A percentile compares a stretch with the other conserved stretches of the same genome.
These are phyloP conservation scores for Polietes domitor DNA, from an alignment of 2,888 invertebrate species.

Conservation along the genomic window DNA sequence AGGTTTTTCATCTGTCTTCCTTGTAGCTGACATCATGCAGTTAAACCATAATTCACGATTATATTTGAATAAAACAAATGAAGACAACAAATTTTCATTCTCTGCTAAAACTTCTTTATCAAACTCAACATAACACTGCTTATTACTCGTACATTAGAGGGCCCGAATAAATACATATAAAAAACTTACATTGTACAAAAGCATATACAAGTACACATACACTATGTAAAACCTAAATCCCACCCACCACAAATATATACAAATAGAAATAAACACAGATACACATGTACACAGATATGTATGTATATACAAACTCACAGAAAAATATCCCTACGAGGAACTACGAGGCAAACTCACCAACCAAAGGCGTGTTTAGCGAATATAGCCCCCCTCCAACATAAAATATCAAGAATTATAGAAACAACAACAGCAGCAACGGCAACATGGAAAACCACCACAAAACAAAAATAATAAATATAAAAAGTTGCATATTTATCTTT, in stretches of 20 bases:
- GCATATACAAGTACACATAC: neutral
- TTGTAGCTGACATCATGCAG: too few species aligned
- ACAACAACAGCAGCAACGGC: conserved; percentile 22
- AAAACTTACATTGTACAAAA: neutral
- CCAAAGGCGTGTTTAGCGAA: conserved; percentile 59
- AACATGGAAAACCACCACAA: conserved; percentile 44
- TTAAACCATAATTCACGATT: neutral
- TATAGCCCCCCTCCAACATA: conserved; percentile 33
- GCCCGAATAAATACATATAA: neutral
- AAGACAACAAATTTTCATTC: neutral
- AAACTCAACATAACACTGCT: neutral
- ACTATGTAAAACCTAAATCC: conserved; percentile 51
- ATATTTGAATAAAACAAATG: neutral
- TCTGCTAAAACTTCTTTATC: neutral
- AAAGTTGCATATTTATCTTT: conserved; percentile 53
- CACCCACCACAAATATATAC: conserved; percentile 54
- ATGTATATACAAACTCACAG: neutral
- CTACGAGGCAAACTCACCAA: conserved; percentile 42
- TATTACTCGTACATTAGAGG: neutral
- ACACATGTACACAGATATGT: neutral
- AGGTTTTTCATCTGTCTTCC: too few species aligned
- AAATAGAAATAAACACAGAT: conserved; percentile 31
- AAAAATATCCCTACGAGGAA: neutral
- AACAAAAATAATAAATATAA: conserved; percentile 41
- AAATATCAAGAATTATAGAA: conserved; percentile 25